These are phyloP conservation scores for Bos javanicus DNA, from an alignment of 2,113 vertebrate genomes.

Conservation along the genomic window DNA sequence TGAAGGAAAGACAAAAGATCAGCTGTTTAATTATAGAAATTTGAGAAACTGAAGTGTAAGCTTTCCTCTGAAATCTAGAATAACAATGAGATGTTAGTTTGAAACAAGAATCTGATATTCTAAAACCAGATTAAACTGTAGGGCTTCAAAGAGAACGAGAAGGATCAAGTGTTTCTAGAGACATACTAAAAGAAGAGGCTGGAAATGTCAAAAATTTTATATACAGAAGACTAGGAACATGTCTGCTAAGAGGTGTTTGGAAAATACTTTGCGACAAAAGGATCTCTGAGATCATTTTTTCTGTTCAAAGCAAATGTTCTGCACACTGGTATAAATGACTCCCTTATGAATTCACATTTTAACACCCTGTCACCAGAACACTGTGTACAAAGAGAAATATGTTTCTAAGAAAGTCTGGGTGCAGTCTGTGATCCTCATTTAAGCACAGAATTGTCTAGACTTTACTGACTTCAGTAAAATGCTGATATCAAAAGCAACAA, in stretches of 20 bases:
- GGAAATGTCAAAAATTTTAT: background rate
- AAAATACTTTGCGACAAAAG: background rate
- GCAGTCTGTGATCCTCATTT: background rate
- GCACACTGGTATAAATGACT: background rate
- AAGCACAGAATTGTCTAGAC: background rate
- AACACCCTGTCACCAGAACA: background rate
- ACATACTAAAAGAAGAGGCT: background rate
- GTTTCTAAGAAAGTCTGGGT: background rate
- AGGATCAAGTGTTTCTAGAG: background rate
- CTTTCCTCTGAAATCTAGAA: background rate
- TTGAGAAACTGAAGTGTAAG: background rate
- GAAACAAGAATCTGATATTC: background rate
- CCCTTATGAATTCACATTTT: background rate
- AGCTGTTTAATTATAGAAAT: background rate
- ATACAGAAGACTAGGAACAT: background rate
- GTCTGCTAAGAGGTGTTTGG: background rate
- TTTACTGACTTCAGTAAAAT: background rate
- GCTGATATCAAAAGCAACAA: background rate
- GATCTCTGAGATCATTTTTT: background rate
- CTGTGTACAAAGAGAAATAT: background rate
- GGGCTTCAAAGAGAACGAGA: background rate
- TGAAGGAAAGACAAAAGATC: background rate
- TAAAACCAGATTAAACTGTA: background rate
- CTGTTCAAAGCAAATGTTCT: background rate
- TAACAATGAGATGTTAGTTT: background rate